Evolutionary conservation across 2,888 invertebrate genomes (phyloP).

Genomic region (Oscheius sp.): DNA sequence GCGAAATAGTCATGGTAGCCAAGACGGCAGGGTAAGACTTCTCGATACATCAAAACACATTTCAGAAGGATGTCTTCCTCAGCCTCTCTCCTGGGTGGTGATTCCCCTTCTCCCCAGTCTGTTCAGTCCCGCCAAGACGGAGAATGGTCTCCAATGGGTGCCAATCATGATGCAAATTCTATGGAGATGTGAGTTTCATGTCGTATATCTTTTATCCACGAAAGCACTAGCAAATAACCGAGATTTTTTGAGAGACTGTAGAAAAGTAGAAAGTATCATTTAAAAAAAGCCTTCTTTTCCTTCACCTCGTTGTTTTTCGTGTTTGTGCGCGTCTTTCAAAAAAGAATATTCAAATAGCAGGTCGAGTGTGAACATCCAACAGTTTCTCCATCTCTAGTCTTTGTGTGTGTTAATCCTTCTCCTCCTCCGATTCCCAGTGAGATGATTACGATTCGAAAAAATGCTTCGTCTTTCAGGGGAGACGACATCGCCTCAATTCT

Average conservation of each 20-base stretch:
- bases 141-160: conserved; percentile 69
- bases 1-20: conserved; percentile 70
- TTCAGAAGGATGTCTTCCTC: conserved; percentile 51
- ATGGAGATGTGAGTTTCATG: conserved; percentile 62
- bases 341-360: too few species aligned
- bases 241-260: too few species aligned
- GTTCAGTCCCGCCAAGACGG: conserved; percentile 64
- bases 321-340: conserved; percentile 1
- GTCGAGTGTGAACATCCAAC: conserved; percentile 10
- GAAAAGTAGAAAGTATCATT: too few species aligned
- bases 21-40: conserved; percentile 61
- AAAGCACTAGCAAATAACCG: too few species aligned
- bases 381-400: not conserved
- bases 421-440: not conserved
- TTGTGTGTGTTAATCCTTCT: not conserved
- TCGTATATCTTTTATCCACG: not conserved
- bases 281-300: too few species aligned
- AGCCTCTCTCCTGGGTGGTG: conserved; percentile 63
- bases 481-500: conserved; percentile 61
- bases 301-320: not conserved
- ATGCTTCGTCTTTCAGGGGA: conserved; percentile 47
- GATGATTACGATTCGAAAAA: not conserved
- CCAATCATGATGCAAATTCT: conserved; percentile 45
- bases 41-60: not conserved
- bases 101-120: conserved; percentile 67